These are phyloP conservation scores for Drosophila guanche DNA, from an alignment of 1,140 invertebrate genomes.

Conservation along the genomic window DNA sequence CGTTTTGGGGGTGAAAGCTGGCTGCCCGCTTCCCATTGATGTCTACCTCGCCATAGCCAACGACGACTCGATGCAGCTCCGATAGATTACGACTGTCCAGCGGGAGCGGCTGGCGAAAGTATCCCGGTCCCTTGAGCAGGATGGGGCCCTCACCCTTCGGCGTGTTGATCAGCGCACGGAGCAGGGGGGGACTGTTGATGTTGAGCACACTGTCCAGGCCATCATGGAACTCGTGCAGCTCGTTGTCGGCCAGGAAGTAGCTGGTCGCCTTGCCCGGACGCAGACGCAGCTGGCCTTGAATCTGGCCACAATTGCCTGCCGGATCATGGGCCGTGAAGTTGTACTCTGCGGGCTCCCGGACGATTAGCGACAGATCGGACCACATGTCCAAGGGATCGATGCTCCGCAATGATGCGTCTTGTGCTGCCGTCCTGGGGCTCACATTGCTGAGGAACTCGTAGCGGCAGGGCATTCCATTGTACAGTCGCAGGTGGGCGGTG, in stretches of 20 bases:
- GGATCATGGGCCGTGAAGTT: conserved; percentile 29
- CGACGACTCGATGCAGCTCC: conserved; percentile 79
- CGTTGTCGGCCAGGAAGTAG: conserved; percentile 70
- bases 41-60: conserved; percentile 81
- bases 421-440: background rate
- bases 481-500: conserved; percentile 88
- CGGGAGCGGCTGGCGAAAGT: background rate
- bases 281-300: conserved; percentile 47
- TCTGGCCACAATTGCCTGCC: conserved; percentile 33
- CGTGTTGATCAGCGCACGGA: conserved; percentile 65
- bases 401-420: background rate
- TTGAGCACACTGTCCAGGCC: conserved; percentile 35
- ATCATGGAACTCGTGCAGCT: conserved; percentile 63
- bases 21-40: conserved; percentile 69
- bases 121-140: conserved; percentile 10
- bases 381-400: conserved; percentile 64
- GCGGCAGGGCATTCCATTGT: conserved; percentile 86
- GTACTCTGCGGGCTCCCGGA: conserved; percentile 25
- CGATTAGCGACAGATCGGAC: conserved; percentile 44
- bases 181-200: conserved; percentile 10
- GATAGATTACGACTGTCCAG: conserved; percentile 65
- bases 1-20: conserved; percentile 83
- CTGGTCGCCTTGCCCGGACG: conserved; percentile 81
- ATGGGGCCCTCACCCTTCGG: conserved; percentile 47
- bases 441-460: conserved; percentile 56